These are phyloP conservation scores for Ptilonorhynchus violaceus DNA, from an alignment of 2,113 vertebrate genomes.

Conservation along the genomic window DNA sequence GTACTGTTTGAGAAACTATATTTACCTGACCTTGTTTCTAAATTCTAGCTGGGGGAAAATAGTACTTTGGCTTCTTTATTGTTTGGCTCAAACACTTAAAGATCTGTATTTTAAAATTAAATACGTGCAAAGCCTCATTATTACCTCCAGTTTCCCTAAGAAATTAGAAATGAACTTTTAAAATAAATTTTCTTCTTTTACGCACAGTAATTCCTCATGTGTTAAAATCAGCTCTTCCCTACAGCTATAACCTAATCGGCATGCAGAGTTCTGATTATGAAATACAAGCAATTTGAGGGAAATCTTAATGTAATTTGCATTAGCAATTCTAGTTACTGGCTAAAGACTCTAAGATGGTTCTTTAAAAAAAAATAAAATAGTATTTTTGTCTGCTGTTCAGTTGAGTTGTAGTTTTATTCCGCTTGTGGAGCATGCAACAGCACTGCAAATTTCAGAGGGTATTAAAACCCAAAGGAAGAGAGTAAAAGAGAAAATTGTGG, in stretches of 20 bases:
- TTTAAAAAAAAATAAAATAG: neutral
- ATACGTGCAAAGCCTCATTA: neutral
- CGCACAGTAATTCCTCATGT: conserved; percentile 1
- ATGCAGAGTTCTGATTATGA: conserved; percentile 37
- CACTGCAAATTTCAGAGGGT: neutral
- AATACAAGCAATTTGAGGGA: conserved; percentile 21
- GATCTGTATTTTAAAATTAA: conserved; percentile 2
- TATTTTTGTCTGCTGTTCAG: neutral
- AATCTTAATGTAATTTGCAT: conserved; percentile 34
- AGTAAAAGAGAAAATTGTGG: neutral
- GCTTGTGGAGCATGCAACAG: neutral
- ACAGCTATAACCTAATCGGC: conserved; percentile 24
- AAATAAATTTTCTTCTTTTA: conserved; percentile 29
- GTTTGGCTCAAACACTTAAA: neutral
- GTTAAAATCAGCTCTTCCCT: conserved; percentile 31
- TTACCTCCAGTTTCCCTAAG: neutral
- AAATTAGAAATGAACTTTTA: conserved; percentile 43
- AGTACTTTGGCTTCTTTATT: neutral
- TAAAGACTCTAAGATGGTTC: conserved; percentile 3
- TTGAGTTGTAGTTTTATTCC: neutral
- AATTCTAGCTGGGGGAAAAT: neutral
- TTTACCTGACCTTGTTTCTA: neutral
- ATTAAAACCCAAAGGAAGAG: neutral
- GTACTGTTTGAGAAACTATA: neutral
- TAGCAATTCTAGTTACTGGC: neutral